phyloP scores from a whole-genome alignment of 1,140 invertebrate species.

The Dreissena polymorpha region DNA sequence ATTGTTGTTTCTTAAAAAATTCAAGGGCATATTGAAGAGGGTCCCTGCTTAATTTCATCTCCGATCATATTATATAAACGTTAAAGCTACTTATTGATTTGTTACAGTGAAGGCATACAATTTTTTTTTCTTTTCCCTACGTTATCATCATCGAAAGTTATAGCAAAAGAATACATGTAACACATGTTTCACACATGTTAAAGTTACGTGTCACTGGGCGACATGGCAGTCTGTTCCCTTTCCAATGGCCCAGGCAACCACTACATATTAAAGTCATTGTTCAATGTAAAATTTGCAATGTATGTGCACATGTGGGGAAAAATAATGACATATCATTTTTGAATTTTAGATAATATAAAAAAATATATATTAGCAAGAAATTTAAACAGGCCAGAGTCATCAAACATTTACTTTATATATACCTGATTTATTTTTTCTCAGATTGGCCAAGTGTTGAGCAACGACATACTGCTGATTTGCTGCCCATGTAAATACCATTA shows the following conservation, averaged over 20 bases:
- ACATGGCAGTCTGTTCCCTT: too few species aligned
- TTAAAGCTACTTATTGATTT: too few species aligned
- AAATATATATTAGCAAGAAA: background rate
- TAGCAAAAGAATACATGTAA: background rate
- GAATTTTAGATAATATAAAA: background rate
- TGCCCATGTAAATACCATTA: constrained; percentile 40
- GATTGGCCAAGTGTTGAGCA: constrained; percentile 37
- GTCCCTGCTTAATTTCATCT: background rate
- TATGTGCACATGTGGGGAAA: background rate
- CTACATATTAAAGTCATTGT: too few species aligned
- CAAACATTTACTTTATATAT: background rate
- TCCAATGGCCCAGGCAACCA: background rate
- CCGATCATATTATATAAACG: too few species aligned
- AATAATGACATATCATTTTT: background rate
- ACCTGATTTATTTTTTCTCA: constrained; percentile 47
- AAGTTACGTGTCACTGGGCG: too few species aligned
- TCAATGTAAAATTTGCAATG: too few species aligned
- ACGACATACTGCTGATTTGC: constrained; percentile 25
- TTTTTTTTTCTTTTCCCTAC: background rate
- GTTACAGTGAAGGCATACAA: background rate
- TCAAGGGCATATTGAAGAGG: background rate
- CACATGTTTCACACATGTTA: too few species aligned
- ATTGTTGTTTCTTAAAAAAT: background rate
- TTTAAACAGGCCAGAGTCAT: background rate
- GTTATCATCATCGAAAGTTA: too few species aligned